A percentile compares a stretch with the other conserved stretches of the same genome.
Evolutionary conservation across 2,797 vertebrate genomes (phyloP).

Genomic region (Cossypha dichroa): DNA sequence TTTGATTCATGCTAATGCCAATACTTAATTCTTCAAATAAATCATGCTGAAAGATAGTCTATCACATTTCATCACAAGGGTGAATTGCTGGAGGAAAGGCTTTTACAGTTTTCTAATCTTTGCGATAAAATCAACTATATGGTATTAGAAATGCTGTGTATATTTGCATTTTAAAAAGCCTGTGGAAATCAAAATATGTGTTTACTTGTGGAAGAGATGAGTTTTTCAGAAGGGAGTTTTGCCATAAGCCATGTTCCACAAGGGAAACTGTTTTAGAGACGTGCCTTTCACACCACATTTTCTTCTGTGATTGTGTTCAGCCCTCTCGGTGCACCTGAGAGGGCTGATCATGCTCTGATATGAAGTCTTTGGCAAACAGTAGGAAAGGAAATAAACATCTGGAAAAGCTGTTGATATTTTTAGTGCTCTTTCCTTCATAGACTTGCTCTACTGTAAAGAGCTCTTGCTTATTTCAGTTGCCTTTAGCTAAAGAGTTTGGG

Average conservation of each 20-base stretch:
- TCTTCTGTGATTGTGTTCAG: neutral
- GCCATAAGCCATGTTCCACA: neutral
- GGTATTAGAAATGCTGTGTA: neutral
- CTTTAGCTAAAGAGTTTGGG: neutral
- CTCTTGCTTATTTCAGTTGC: neutral
- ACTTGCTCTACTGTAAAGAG: neutral
- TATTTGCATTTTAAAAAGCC: neutral
- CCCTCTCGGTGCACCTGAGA: neutral
- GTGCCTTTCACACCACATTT: neutral
- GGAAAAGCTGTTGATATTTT: neutral
- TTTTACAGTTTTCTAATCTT: constrained; percentile 15
- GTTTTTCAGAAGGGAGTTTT: neutral
- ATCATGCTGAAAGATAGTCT: neutral
- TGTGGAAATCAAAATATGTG: neutral
- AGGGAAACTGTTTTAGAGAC: neutral
- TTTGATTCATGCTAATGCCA: neutral
- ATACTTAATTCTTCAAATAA: neutral
- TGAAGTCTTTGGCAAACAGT: neutral
- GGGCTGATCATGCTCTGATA: neutral
- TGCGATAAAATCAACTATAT: neutral
- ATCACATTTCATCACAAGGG: neutral
- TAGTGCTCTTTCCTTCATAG: neutral
- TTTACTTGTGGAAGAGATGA: neutral
- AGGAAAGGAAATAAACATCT: neutral
- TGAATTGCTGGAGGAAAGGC: constrained; percentile 8